A percentile compares a stretch with the other conserved stretches of the same genome.
Conservation (phyloP, 2,797 vertebrate species). For the Psittacula echo region DNA sequence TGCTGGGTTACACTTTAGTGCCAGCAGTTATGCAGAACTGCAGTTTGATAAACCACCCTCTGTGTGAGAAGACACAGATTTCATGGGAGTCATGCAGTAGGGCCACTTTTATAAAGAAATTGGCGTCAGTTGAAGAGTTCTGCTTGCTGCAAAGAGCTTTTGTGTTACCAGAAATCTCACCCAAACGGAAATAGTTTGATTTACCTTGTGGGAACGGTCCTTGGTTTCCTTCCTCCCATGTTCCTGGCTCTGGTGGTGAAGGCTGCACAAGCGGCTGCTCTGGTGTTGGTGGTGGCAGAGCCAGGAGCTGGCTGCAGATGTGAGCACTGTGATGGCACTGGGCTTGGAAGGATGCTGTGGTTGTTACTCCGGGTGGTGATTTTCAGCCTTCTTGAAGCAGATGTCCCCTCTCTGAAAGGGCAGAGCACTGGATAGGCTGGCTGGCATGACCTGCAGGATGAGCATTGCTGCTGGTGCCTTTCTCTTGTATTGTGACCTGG, state of each 20-base stretch:
- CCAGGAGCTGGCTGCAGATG: not conserved
- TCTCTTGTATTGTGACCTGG: accelerated
- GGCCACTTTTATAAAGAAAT: not conserved
- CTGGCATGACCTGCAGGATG: not conserved
- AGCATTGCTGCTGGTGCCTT: not conserved
- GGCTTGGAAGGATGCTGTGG: not conserved
- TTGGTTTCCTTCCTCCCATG: not conserved
- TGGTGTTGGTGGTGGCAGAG: not conserved
- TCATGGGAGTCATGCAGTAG: not conserved
- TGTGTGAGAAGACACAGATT: not conserved
- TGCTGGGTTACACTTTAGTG: not conserved
- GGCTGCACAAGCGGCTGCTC: not conserved
- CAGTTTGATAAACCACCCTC: not conserved
- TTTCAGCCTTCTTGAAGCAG: not conserved
- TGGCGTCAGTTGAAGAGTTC: not conserved
- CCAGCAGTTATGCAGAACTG: not conserved
- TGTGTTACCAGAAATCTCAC: not conserved
- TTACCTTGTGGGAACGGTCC: not conserved
- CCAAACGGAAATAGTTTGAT: not conserved
- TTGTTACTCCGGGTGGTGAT: not conserved
- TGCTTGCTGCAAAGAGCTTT: not conserved
- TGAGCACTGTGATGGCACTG: not conserved
- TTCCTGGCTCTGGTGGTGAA: accelerated
- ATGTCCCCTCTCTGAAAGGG: not conserved
- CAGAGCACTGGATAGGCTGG: not conserved